Evolutionary conservation across 2,888 invertebrate genomes (phyloP).

Genomic region (Microplitis deprimator): DNA sequence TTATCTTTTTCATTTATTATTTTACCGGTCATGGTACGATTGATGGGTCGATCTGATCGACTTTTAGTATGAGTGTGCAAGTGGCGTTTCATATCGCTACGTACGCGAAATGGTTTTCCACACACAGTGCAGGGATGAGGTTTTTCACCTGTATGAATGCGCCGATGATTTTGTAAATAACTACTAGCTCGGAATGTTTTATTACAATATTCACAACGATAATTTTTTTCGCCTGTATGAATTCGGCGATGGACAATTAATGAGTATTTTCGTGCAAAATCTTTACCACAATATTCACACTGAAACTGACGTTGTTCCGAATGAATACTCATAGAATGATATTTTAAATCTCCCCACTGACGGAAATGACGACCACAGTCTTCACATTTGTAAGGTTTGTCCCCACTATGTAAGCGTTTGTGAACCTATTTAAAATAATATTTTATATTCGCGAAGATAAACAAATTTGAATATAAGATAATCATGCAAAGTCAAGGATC

Average conservation of each 20-base stretch:
- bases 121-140: conserved; percentile 84
- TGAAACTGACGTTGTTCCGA: conserved; percentile 87
- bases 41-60: conserved; percentile 39
- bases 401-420: conserved; percentile 85
- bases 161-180: conserved; percentile 86
- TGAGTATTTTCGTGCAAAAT: conserved; percentile 90
- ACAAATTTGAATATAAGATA: background rate
- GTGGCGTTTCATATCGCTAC: conserved; percentile 88
- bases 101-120: conserved; percentile 86
- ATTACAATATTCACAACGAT: conserved; percentile 87
- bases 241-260: conserved; percentile 88
- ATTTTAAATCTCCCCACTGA: conserved; percentile 91
- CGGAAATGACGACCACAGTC: conserved; percentile 85
- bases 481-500: too few species aligned
- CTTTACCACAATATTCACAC: conserved; percentile 91
- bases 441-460: background rate
- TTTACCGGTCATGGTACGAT: conserved; percentile 59
- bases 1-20: conserved; percentile 48
- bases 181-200: conserved; percentile 90
- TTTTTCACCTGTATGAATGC: conserved; percentile 89
- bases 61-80: conserved; percentile 78
- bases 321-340: conserved; percentile 87
- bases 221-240: conserved; percentile 90
- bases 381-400: conserved; percentile 87
- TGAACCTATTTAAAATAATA: conserved; percentile 76